Percentiles rank a stretch among this genome's conserved stretches.
phyloP scores from a whole-genome alignment of 2,113 vertebrate species.

The Grammomys dolichurus region DNA sequence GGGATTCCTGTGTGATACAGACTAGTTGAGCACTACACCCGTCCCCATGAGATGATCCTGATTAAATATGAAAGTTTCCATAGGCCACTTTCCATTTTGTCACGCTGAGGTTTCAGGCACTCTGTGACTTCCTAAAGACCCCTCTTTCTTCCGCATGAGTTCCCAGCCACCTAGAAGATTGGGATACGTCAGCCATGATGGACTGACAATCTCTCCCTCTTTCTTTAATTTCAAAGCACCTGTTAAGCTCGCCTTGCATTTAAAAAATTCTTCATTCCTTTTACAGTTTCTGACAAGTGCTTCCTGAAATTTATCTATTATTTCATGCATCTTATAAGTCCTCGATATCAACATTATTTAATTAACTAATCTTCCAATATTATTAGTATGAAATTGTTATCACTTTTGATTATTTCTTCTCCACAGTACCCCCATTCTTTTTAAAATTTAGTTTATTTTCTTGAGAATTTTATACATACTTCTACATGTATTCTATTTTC shows the following conservation, averaged over 20 bases:
- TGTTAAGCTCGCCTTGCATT: not conserved
- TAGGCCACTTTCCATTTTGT: not conserved
- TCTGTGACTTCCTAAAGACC: not conserved
- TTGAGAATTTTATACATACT: not conserved
- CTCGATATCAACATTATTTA: not conserved
- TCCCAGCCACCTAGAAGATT: not conserved
- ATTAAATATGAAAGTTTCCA: not conserved
- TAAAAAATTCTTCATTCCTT: not conserved
- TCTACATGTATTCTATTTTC: not conserved
- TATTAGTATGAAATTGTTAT: not conserved
- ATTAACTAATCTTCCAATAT: not conserved
- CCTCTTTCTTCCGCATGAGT: not conserved
- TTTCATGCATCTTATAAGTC: not conserved
- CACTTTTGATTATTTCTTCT: not conserved
- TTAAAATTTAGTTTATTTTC: not conserved
- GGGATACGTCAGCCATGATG: not conserved
- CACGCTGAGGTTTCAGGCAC: not conserved
- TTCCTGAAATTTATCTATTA: not conserved
- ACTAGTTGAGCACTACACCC: not conserved
- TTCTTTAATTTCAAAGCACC: slow-evolving; percentile 9
- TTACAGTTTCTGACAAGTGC: not conserved
- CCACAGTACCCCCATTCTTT: not conserved
- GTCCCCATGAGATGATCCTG: not conserved
- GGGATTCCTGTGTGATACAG: not conserved
- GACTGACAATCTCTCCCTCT: not conserved